Evolutionary conservation across 2,888 invertebrate genomes (phyloP), one percentile per base, ranked within the genome.

Genomic region (Ichneumon xanthorius): DNA sequence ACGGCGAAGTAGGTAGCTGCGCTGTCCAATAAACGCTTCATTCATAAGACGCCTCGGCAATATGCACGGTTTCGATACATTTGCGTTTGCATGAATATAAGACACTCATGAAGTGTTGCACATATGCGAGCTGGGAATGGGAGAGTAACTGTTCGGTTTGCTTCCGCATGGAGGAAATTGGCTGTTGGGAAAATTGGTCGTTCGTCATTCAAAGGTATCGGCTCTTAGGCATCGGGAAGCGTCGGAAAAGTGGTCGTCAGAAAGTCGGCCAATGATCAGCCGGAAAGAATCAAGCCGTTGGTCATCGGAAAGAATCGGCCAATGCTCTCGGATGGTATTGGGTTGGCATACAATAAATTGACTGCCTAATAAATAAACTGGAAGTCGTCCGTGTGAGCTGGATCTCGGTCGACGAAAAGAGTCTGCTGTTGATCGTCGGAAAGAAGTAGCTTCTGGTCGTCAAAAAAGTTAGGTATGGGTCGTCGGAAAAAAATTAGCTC

Each of bases 21-120:
- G 67, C 63, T 72, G 67, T 67, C 72, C 65, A 77, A 84, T 80
- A 76, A 84, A 84, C 77, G 80, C 72, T 40, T 65, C 80, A 84
- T 72, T 77, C 77, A 72, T 61, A 80, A 77, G 50, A 48, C 61
- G 61, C 37, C 40, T 19, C 58, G 58, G 30, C 71, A 48, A n/a
- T 33, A 63, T 55, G 71, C 37, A 48, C 2, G 33, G 65, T 55
- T 58, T 37, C 50, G 48, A 75, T 83, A 63, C 63, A 63, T 63
- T 83, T 75, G 33, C 61, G 67, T 75, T 70, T 79, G 53, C 48
- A 63, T 61, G 50, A 75, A 79, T 63, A 63, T 33, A 14, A 55
- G 68, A 83, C 70, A 55, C 19, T 55, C 50, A n/a, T 33, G 61
- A 37, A 61, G 22, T 71, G 48, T 11, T 71, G 48, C 5, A 50